phyloP scores from a whole-genome alignment of 2,113 vertebrate genomes.

The Scopus umbretta region DNA sequence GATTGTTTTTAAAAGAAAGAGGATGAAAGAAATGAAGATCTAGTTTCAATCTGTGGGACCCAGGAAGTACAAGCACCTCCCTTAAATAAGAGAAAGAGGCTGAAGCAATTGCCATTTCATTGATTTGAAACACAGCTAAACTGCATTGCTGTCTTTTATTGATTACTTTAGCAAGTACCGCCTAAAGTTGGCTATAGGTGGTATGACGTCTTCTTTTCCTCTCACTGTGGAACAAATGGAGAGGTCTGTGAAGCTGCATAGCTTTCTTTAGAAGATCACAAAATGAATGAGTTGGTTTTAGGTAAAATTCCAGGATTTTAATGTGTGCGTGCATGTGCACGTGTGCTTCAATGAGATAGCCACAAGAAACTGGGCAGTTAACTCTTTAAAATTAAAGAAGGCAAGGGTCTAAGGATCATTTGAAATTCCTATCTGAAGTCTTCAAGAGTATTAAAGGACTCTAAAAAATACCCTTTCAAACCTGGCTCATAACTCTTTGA shows the following conservation, averaged over 20 bases:
- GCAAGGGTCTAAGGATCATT: neutral
- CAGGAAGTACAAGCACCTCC: neutral
- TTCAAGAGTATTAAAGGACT: neutral
- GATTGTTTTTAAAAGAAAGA: neutral
- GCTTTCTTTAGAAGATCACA: neutral
- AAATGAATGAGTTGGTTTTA: neutral
- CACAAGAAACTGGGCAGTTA: neutral
- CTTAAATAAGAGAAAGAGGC: neutral
- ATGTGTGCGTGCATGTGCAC: neutral
- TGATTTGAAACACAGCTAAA: neutral
- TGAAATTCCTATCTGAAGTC: neutral
- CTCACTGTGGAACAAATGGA: neutral
- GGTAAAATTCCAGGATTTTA: neutral
- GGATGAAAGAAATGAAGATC: neutral
- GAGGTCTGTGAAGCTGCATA: neutral
- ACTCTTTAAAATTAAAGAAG: neutral
- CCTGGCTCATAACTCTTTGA: neutral
- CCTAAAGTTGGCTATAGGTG: neutral
- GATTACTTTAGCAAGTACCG: neutral
- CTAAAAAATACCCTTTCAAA: neutral
- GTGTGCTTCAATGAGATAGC: neutral
- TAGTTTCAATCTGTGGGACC: neutral
- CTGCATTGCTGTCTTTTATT: neutral
- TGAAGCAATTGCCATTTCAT: neutral
- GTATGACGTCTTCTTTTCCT: neutral